Conservation (phyloP, 1,140 invertebrate genomes). For the Druon quercuslanigerum region DNA sequence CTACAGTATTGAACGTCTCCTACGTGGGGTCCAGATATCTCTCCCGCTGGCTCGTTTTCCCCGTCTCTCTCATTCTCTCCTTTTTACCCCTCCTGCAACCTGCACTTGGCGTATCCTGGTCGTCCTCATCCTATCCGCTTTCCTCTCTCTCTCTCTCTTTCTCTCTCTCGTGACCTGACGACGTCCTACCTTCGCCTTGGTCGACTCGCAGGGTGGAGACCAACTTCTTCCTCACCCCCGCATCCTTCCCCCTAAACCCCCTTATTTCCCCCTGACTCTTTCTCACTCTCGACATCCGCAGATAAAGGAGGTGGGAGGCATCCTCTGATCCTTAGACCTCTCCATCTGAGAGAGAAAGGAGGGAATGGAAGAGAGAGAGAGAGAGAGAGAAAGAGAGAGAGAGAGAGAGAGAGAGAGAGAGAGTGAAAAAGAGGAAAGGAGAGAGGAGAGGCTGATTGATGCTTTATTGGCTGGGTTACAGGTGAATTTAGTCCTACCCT, state of each 20-base stretch:
- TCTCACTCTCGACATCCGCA: conserved; percentile 48
- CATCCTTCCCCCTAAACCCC: conserved; percentile 44
- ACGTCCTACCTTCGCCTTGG: conserved; percentile 47
- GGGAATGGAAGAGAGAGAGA: conserved; percentile 24
- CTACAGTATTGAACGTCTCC: conserved; percentile 69
- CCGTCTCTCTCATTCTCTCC: conserved; percentile 47
- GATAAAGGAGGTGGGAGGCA: conserved; percentile 52
- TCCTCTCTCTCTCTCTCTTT: conserved; percentile 46
- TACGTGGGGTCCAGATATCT: conserved; percentile 61
- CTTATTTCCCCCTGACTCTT: conserved; percentile 44
- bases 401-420: conserved; percentile 24
- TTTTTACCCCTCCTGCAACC: conserved; percentile 48
- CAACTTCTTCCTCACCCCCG: conserved; percentile 47
- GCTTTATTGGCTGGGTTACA: conserved; percentile 25
- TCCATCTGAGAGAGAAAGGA: conserved; percentile 9
- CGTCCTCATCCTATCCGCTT: conserved; percentile 43
- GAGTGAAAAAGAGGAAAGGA: conserved; percentile 3
- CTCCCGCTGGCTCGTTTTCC: conserved; percentile 53
- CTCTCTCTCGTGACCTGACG: conserved; percentile 49
- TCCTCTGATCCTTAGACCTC: conserved; percentile 42
- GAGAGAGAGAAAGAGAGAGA: not conserved
- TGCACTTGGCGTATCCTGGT: conserved; percentile 36
- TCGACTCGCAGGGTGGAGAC: conserved; percentile 46
- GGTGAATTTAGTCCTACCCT: conserved; percentile 20
- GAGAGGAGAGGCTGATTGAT: conserved; percentile 47